Conservation (phyloP, 1,140 invertebrate species). For the Pseudomyrmex pallidus region DNA sequence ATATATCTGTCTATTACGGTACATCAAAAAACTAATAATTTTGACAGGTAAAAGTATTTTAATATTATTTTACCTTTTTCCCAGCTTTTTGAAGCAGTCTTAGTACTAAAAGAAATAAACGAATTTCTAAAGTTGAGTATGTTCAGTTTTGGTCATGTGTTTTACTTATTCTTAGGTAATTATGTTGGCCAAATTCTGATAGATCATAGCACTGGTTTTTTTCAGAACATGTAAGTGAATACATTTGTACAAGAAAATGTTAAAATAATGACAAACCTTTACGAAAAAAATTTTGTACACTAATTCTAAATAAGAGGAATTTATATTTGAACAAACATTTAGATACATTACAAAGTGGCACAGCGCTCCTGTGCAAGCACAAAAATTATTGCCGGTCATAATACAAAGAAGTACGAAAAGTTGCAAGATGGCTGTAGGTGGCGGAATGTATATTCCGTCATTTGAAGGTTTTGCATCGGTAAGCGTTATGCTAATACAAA, state of each 20-base stretch:
- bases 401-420: slow-evolving; percentile 56
- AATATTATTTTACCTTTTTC: no score
- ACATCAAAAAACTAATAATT: no score
- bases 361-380: slow-evolving; percentile 10
- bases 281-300: not conserved
- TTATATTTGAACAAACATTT: not conserved
- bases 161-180: slow-evolving; percentile 48
- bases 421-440: slow-evolving; percentile 32
- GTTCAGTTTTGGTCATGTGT: not conserved
- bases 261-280: no score
- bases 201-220: slow-evolving; percentile 37
- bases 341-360: slow-evolving; percentile 43
- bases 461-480: slow-evolving; percentile 45
- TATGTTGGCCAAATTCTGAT: slow-evolving; percentile 46
- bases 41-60: no score
- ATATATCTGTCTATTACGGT: not conserved
- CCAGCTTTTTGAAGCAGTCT: slow-evolving; percentile 10
- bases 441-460: slow-evolving; percentile 36
- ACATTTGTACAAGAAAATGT: not conserved
- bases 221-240: slow-evolving; percentile 40
- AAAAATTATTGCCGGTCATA: slow-evolving; percentile 44
- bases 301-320: no score
- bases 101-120: not conserved
- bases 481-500: not conserved
- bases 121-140: not conserved